These are phyloP conservation scores for Rhamphomyia laevipes DNA, from an alignment of 2,888 invertebrate species.

Conservation along the genomic window DNA sequence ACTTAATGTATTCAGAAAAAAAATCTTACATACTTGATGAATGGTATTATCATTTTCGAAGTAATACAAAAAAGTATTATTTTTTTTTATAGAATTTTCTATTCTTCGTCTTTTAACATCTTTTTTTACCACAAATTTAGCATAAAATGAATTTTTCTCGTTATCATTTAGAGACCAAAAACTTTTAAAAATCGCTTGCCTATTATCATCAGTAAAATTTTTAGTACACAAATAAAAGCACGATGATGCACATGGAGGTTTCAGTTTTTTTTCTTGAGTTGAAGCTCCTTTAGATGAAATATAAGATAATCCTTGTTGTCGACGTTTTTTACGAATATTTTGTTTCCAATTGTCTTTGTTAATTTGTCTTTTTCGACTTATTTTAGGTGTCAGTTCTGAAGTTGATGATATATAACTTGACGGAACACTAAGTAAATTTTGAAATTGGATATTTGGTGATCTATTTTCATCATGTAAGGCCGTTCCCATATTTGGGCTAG, in stretches of 20 bases:
- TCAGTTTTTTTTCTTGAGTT: not conserved
- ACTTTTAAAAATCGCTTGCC: not conserved
- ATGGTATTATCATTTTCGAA: not conserved
- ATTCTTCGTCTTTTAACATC: not conserved
- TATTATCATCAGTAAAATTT: not conserved
- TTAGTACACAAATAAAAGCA: not conserved
- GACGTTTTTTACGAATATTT: not conserved
- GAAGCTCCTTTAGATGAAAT: not conserved
- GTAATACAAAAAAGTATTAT: not conserved
- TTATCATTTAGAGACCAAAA: not conserved
- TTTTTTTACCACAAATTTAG: not conserved
- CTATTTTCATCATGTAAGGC: not conserved
- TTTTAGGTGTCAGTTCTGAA: not conserved
- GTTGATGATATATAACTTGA: not conserved
- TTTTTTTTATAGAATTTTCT: not conserved
- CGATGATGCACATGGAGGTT: not conserved
- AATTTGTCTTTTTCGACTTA: not conserved
- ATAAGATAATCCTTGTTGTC: not conserved
- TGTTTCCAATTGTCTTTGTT: not conserved
- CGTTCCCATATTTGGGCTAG: not conserved
- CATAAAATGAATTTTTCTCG: not conserved
- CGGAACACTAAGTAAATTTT: not conserved
- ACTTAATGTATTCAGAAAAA: not conserved
- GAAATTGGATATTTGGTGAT: not conserved
- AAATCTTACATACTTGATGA: not conserved